A percentile compares a stretch with the other conserved stretches of the same genome.
These are phyloP conservation scores for Halocaridina rubra DNA, from an alignment of 2,888 invertebrate genomes.

Conservation along the genomic window DNA sequence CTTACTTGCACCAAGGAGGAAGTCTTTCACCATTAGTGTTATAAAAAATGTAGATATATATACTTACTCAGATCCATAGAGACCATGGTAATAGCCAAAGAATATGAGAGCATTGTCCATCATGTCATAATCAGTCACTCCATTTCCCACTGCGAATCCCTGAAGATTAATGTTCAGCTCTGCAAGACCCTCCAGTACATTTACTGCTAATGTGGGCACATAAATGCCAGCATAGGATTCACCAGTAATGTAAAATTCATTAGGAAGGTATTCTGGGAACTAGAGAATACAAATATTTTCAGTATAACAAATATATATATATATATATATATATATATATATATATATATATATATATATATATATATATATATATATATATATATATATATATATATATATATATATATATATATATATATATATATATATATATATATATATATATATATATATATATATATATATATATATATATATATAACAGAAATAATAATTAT, in stretches of 20 bases:
- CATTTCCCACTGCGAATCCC: constrained; percentile 61
- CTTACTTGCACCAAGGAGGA: too few species aligned
- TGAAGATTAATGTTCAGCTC: constrained; percentile 47
- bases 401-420: too few species aligned
- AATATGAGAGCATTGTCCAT: constrained; percentile 60
- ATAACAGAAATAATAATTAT: neutral
- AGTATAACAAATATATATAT: too few species aligned
- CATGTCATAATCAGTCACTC: constrained; percentile 41
- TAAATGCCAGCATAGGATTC: constrained; percentile 62
- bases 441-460: too few species aligned
- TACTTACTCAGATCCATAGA: constrained; percentile 54
- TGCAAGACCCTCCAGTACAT: constrained; percentile 34
- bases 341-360: too few species aligned
- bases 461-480: neutral
- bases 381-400: too few species aligned
- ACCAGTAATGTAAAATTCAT: constrained; percentile 55
- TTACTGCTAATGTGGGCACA: constrained; percentile 55
- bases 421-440: too few species aligned
- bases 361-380: too few species aligned
- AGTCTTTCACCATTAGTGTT: too few species aligned
- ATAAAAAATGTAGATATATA: too few species aligned
- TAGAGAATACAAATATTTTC: too few species aligned
- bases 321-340: too few species aligned
- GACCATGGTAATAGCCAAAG: constrained; percentile 63
- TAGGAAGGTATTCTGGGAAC: constrained; percentile 60